Evolutionary conservation across 2,797 vertebrate species (phyloP).

Genomic region (Trachops cirrhosus): DNA sequence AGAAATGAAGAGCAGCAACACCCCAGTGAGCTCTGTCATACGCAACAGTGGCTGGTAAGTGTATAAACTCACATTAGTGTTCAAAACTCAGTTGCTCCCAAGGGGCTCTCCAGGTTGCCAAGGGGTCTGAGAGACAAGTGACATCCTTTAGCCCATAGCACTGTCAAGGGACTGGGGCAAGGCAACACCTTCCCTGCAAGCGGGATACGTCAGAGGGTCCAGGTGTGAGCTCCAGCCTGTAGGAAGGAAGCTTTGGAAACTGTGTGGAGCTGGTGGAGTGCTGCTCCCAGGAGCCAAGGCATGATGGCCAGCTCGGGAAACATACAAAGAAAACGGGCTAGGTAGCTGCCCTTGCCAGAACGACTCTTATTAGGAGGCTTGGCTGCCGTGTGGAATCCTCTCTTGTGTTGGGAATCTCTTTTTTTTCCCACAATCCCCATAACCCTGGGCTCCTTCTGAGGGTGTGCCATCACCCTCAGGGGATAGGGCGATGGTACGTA

Average conservation of each 20-base stretch:
- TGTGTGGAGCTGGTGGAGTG: neutral
- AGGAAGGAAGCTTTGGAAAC: neutral
- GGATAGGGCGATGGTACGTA: too few relatives aligned
- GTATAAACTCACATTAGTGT: neutral
- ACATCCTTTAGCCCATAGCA: neutral
- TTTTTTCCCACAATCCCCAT: neutral
- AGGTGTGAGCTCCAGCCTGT: neutral
- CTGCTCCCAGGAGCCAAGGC: neutral
- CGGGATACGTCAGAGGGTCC: neutral
- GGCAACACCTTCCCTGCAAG: neutral
- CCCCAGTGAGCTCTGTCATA: neutral
- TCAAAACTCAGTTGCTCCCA: neutral
- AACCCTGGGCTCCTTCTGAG: neutral
- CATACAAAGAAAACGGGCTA: neutral
- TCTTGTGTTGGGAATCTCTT: neutral
- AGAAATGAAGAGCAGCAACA: neutral
- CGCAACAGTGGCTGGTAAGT: neutral
- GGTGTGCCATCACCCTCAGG: neutral
- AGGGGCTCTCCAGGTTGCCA: neutral
- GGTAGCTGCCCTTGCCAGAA: neutral
- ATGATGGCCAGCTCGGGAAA: neutral
- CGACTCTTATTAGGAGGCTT: neutral
- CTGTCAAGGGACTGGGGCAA: neutral
- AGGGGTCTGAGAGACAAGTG: neutral
- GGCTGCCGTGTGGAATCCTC: neutral